These are phyloP conservation scores for Ischnus inquisitorius DNA, from an alignment of 2,888 invertebrate genomes.

Conservation along the genomic window DNA sequence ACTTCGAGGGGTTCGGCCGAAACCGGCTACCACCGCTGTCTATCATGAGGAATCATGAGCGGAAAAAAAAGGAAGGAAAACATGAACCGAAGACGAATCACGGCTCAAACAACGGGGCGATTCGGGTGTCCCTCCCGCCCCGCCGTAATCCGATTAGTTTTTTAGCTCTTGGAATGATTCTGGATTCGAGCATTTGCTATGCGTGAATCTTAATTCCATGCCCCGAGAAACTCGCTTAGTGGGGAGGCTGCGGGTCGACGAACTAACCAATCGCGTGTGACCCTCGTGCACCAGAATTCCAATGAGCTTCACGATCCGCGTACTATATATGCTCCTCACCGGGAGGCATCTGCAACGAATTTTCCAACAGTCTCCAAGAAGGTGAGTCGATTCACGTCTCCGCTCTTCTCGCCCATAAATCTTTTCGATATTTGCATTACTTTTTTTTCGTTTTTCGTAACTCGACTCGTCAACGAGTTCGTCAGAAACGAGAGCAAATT, in stretches of 20 bases:
- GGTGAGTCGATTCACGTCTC: slow-evolving; percentile 78
- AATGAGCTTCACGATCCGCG: slow-evolving; percentile 80
- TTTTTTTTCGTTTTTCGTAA: background rate
- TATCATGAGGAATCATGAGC: background rate
- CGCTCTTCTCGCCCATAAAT: background rate
- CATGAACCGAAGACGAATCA: background rate
- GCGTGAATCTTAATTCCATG: slow-evolving; percentile 26
- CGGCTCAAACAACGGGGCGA: slow-evolving; percentile 1
- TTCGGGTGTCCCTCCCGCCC: background rate
- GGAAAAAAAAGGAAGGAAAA: background rate
- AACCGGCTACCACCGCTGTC: background rate
- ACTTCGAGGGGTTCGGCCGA: background rate
- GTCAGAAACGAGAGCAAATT: too few relatives aligned
- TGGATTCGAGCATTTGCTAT: slow-evolving; percentile 21
- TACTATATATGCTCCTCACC: slow-evolving; percentile 82
- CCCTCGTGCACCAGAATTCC: slow-evolving; percentile 83
- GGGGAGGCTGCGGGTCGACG: slow-evolving; percentile 80
- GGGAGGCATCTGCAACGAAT: slow-evolving; percentile 77
- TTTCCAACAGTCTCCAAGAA: slow-evolving; percentile 78
- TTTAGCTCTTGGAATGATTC: slow-evolving; percentile 24
- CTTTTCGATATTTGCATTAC: background rate
- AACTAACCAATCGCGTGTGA: slow-evolving; percentile 83
- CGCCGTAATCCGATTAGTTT: slow-evolving; percentile 26
- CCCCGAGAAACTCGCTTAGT: slow-evolving; percentile 10
- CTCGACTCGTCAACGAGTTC: too few relatives aligned